Conservation (phyloP, 2,113 vertebrate genomes). For the Tylochromis polylepis region DNA sequence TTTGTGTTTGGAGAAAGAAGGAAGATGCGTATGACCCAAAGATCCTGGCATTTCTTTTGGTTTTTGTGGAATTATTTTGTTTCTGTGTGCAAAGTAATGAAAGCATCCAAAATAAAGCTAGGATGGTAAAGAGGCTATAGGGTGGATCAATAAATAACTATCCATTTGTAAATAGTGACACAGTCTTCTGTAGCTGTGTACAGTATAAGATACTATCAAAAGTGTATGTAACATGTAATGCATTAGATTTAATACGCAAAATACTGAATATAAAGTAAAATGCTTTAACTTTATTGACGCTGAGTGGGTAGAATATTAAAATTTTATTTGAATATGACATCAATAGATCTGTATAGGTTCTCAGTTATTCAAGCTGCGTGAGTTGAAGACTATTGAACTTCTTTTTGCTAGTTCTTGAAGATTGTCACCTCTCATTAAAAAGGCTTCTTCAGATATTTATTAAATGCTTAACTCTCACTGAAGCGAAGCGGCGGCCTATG, state of each 20-base stretch:
- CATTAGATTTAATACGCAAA: not conserved
- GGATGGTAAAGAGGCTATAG: not conserved
- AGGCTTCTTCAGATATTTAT: not conserved
- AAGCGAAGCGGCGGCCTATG: not conserved
- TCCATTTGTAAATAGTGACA: not conserved
- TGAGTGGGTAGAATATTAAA: too few species aligned
- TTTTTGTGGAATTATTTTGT: not conserved
- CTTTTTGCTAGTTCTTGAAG: not conserved
- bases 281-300: too few species aligned
- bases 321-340: not conserved
- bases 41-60: not conserved
- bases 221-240: not conserved
- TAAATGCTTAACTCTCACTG: fast-evolving
- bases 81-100: not conserved
- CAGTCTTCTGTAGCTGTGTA: not conserved
- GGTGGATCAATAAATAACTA: not conserved
- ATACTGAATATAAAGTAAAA: not conserved
- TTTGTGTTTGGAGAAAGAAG: not conserved
- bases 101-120: not conserved
- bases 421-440: not conserved
- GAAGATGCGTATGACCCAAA: not conserved
- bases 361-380: not conserved
- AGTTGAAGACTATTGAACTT: not conserved
- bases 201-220: not conserved
- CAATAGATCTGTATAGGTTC: not conserved